Conservation (phyloP, 2,888 invertebrate genomes). For the Erebia palarica region DNA sequence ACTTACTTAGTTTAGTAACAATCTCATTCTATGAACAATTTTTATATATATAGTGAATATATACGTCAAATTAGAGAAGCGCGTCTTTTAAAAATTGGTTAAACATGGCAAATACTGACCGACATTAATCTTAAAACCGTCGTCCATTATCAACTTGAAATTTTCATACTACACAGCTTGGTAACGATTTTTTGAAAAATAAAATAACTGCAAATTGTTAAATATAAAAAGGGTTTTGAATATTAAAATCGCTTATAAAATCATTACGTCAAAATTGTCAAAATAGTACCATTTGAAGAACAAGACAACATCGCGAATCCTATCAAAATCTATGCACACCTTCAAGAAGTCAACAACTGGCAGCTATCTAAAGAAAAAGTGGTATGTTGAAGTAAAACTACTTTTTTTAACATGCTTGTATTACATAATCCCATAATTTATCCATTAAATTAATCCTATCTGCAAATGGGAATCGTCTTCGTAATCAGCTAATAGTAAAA, state of each 20-base stretch:
- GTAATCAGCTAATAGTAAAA: no score
- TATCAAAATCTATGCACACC: constrained; percentile 62
- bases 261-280: constrained; percentile 78
- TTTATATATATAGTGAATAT: no score
- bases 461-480: no score
- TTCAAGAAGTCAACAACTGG: constrained; percentile 25
- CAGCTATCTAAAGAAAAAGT: constrained; percentile 20
- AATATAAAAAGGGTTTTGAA: constrained; percentile 67
- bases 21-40: no score
- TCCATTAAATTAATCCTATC: no score
- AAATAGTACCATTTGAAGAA: constrained; percentile 61
- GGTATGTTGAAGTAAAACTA: neutral
- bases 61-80: neutral
- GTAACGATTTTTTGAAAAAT: constrained; percentile 62
- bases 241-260: constrained; percentile 73
- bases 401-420: no score
- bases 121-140: constrained; percentile 68
- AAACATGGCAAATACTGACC: constrained; percentile 51
- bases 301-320: constrained; percentile 57
- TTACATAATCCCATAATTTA: no score
- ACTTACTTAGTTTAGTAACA: neutral
- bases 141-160: constrained; percentile 75
- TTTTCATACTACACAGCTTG: constrained; percentile 68
- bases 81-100: neutral
- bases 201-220: constrained; percentile 59